These are phyloP conservation scores for Pomatorhinus ruficollis DNA, from an alignment of 2,113 vertebrate species.

Conservation along the genomic window DNA sequence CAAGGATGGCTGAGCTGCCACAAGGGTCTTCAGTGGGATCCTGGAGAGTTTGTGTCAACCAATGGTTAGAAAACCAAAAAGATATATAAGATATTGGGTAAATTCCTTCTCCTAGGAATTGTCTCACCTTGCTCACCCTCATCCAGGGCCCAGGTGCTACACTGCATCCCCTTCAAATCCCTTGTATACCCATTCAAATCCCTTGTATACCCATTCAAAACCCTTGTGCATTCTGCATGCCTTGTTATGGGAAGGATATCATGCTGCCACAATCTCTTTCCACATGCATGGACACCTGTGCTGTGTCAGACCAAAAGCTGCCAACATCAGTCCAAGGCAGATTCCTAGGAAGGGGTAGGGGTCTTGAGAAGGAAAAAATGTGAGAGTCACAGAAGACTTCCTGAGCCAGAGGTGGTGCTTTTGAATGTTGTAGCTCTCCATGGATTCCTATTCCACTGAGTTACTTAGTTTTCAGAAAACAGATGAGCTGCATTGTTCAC, in stretches of 20 bases:
- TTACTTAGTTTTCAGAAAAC: neutral
- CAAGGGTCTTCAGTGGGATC: neutral
- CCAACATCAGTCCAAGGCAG: neutral
- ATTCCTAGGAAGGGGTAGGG: neutral
- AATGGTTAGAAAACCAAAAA: neutral
- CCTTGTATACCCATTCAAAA: neutral
- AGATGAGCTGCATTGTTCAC: neutral
- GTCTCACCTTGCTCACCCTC: neutral
- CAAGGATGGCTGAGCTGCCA: neutral
- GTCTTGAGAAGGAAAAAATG: neutral
- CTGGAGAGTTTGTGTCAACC: neutral
- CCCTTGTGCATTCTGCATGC: neutral
- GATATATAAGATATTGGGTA: neutral
- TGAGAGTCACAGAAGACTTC: neutral
- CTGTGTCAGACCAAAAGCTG: neutral
- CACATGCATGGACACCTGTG: neutral
- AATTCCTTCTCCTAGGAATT: neutral
- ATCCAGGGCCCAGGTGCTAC: neutral
- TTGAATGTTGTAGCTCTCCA: neutral
- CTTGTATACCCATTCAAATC: neutral
- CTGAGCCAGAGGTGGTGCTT: neutral
- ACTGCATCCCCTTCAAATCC: neutral
- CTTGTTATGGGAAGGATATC: neutral
- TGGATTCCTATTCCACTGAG: neutral
- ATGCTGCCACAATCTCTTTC: neutral